A percentile compares a stretch with the other conserved stretches of the same genome.
Evolutionary conservation across 2,888 invertebrate species (phyloP).

Genomic region (Ennomos quercinarius): DNA sequence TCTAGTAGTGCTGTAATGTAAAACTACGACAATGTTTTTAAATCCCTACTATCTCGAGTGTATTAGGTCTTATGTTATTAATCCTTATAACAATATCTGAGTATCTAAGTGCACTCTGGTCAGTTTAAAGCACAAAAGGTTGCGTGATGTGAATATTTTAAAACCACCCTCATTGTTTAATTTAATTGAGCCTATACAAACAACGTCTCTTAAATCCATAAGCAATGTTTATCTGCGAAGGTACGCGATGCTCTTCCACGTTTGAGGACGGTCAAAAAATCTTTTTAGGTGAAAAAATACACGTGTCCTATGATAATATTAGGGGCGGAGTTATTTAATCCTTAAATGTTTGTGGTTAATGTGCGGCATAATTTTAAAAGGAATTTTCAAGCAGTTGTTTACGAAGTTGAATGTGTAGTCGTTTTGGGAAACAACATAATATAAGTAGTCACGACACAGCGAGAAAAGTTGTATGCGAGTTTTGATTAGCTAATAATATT

Average conservation of each 20-base stretch:
- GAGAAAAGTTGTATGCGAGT: too few species aligned
- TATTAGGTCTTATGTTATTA: too few species aligned
- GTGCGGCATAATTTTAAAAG: too few species aligned
- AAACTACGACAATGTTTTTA: too few species aligned
- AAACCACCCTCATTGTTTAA: constrained; percentile 48
- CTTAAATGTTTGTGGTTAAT: constrained; percentile 3
- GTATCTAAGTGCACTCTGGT: constrained; percentile 27
- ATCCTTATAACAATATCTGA: constrained; percentile 18
- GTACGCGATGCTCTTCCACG: constrained; percentile 31
- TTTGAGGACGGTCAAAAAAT: constrained; percentile 30
- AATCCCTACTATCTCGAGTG: too few species aligned
- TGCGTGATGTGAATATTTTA: constrained; percentile 64
- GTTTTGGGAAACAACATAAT: too few species aligned
- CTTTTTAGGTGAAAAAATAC: constrained; percentile 21
- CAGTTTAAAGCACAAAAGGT: constrained; percentile 42
- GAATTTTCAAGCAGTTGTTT: too few species aligned
- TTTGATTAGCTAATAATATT: too few species aligned
- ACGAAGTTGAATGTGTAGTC: too few species aligned
- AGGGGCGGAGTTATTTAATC: constrained; percentile 12
- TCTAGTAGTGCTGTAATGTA: too few species aligned
- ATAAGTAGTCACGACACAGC: too few species aligned
- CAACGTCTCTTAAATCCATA: constrained; percentile 43
- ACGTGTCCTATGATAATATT: constrained; percentile 13
- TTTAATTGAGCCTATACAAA: constrained; percentile 55
- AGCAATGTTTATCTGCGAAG: constrained; percentile 40